Base-by-base conservation (phyloP, 2,797 vertebrate species). In the Alcedo atthis region DNA sequence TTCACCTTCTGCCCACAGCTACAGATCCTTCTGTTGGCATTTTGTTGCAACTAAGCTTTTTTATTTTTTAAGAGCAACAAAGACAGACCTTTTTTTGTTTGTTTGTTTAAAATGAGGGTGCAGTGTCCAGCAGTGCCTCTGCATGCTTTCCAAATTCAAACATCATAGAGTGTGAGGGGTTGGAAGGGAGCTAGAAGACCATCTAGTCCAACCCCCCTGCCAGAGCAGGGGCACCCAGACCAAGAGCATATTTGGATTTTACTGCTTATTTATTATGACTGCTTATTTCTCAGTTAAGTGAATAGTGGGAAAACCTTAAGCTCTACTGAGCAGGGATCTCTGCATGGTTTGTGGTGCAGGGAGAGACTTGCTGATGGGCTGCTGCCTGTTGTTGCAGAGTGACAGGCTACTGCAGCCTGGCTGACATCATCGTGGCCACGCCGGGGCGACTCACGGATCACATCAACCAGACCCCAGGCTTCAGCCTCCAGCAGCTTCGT, bases 381-480 rank as follows among this genome's bases (percentile, higher is more conserved):
- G 16, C 45, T 43, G 16, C 45, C 40, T 84, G 37, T 49, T 81
- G 67, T 89, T 85, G n/a, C 86, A 98, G 98, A 55, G 89, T 88
- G 22, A 95, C 92, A 2, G 88, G 82, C 25, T 98, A 96, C 74
- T 95, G 97, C 89, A 98, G 98, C 95, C 92, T 99, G 92, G 99
- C 98, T 13, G 99, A 99, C 94, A 98, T 99, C 1, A 97, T 99
- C 5, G 98, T 99, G 89, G 98, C 99, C 17, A 99, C 99, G 2
- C 99, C 99, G 0, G 99, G 99, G 42, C 98, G 99, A 66, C 98
- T 99, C 84, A 99, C 99, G 1, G 99, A 99, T 95, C 99, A 99
- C 96, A 98, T 99, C 15, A 98, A 97, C 94, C 98, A 98, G 94
- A 99, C 98, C 12, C 94, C 98, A 0, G 98, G 97, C 15, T 98